Evolutionary conservation across 2,888 invertebrate species (phyloP).

Genomic region (Phengaris arion): DNA sequence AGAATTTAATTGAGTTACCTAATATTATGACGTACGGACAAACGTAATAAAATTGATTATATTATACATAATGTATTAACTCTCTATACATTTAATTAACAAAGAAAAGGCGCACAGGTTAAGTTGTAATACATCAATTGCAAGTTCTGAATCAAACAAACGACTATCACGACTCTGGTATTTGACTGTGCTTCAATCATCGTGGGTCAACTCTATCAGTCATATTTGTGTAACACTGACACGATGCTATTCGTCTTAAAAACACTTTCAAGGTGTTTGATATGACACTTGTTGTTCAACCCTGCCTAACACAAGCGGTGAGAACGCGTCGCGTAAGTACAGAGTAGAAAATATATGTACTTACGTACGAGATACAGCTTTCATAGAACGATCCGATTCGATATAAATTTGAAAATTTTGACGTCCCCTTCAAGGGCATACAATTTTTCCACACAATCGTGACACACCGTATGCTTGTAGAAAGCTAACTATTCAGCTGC

Average conservation of each 20-base stretch:
- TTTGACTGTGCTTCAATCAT: constrained; percentile 1
- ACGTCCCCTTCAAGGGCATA: no score
- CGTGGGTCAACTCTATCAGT: neutral
- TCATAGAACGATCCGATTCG: no score
- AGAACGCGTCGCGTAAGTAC: no score
- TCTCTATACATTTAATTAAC: constrained; percentile 25
- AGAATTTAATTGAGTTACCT: constrained; percentile 11
- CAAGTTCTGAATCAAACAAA: constrained; percentile 23
- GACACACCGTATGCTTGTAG: no score
- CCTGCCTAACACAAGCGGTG: no score
- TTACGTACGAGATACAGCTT: no score
- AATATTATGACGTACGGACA: constrained; percentile 22
- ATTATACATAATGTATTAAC: neutral
- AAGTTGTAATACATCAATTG: constrained; percentile 30
- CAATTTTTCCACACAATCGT: no score
- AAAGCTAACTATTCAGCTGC: no score
- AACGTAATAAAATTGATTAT: constrained; percentile 18
- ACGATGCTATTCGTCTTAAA: neutral
- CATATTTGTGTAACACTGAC: neutral
- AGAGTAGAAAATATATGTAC: no score
- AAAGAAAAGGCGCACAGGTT: constrained; percentile 22
- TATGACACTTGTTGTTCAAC: neutral
- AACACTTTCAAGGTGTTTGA: neutral
- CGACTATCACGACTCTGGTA: constrained; percentile 18
- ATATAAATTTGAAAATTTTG: no score